Evolutionary conservation across 2,113 vertebrate genomes (phyloP).

Genomic region (Saccopteryx bilineata): DNA sequence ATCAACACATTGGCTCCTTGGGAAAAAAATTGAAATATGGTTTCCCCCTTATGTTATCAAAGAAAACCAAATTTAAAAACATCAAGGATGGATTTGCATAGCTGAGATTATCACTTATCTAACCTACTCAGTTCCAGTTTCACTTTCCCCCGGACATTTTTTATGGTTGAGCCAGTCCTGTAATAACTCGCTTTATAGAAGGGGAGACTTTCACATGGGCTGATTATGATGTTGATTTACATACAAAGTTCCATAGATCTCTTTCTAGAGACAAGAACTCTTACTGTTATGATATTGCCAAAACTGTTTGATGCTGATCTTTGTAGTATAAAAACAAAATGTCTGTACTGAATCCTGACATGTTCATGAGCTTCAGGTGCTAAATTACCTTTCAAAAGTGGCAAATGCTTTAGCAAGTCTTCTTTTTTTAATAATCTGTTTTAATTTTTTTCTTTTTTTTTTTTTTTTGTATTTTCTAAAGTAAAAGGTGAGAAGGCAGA

Average conservation of each 20-base stretch:
- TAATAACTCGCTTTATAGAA: background rate
- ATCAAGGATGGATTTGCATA: background rate
- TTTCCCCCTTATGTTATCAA: background rate
- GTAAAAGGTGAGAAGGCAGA: too few species aligned
- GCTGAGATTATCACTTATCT: background rate
- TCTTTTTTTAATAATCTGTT: slow-evolving; percentile 5
- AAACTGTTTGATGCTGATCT: slow-evolving; percentile 67
- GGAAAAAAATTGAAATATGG: background rate
- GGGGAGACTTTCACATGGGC: background rate
- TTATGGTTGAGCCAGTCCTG: background rate
- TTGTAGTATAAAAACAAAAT: slow-evolving; percentile 62
- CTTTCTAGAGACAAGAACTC: slow-evolving; percentile 57
- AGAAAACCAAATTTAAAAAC: background rate
- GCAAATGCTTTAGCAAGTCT: slow-evolving; percentile 47
- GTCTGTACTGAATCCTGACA: slow-evolving; percentile 31
- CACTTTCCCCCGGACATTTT: slow-evolving; percentile 9
- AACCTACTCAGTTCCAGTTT: background rate
- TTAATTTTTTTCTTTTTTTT: background rate
- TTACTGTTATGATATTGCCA: slow-evolving; percentile 68
- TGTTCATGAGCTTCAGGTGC: background rate
- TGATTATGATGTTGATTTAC: slow-evolving; percentile 40
- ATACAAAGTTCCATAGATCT: slow-evolving; percentile 10
- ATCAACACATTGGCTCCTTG: background rate
- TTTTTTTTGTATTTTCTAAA: too few species aligned
- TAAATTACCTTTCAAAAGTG: slow-evolving; percentile 62